Evolutionary conservation across 2,113 vertebrate genomes (phyloP), one percentile per base, ranked within the genome.

Genomic region (Progne subis): DNA sequence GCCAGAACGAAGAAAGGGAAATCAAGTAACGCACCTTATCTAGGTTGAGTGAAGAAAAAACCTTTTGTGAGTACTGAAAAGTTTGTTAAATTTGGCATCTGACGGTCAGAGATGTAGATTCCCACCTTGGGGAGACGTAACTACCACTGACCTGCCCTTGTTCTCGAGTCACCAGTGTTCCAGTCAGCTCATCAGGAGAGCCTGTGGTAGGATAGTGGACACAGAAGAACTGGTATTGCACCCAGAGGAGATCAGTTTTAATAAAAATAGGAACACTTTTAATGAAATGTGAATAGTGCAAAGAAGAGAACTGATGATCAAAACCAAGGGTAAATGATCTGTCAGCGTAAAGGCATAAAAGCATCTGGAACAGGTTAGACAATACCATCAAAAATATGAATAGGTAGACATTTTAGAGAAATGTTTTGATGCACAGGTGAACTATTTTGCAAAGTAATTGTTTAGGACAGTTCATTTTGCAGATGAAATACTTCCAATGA

Each of bases 101-200:
- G 87, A 77, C 25, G 65, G 55, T 17, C 28, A 63, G 50, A 68
- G 74, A 57, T 78, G 13, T 19, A 75, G 31, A 31, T 90, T 88
- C 41, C 57, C 43, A 60, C 1, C 2, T 0, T 55, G 49, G 31
- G 34, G 44, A 44, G 34, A 49, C 8, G 17, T 0, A 2, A 21
- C 20, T 61, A 37, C 53, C 47, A 59, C 29, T 71, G 53, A 18
- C 16, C 31, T 69, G 26, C 44, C 26, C 13, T 80, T 85, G 15
- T 87, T 28, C 26, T 14, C 6, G 15, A 65, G 75, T 82, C 72
- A 56, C 34, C 1, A 7, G 34, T 24, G 41, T 90, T 44, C 60
- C 57, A 63, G 41, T 46, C 32, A 70, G 59, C 59, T 80, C 49
- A 61, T 39, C 46, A 55, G 52, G 49, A 84, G 9, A 18, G 25